Percentiles rank a stretch among this genome's conserved stretches.
These are phyloP conservation scores for Psittacula echo DNA, from an alignment of 2,797 vertebrate genomes.

Conservation along the genomic window DNA sequence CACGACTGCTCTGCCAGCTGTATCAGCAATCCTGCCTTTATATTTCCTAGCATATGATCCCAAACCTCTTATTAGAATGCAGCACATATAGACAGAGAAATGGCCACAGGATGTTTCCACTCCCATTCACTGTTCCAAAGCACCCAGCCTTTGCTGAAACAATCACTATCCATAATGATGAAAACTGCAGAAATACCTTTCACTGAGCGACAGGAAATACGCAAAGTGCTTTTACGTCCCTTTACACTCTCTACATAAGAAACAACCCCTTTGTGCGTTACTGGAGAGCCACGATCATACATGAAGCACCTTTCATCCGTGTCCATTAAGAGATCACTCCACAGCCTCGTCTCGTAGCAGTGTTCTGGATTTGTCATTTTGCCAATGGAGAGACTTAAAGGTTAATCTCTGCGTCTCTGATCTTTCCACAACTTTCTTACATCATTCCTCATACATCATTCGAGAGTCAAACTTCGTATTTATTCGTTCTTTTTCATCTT, in stretches of 20 bases:
- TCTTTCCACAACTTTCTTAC: slow-evolving; percentile 43
- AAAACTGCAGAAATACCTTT: background rate
- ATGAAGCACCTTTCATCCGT: background rate
- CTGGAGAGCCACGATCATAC: background rate
- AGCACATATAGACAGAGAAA: background rate
- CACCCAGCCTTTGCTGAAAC: background rate
- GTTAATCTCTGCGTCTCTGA: slow-evolving; percentile 52
- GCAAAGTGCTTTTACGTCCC: background rate
- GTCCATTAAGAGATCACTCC: background rate
- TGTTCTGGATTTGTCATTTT: background rate
- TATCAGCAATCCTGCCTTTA: background rate
- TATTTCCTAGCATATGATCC: background rate
- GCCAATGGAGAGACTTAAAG: background rate
- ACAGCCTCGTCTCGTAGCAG: background rate
- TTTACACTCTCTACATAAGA: background rate
- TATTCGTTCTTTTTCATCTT: slow-evolving; percentile 45
- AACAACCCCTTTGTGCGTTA: background rate
- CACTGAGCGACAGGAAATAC: background rate
- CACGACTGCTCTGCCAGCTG: background rate
- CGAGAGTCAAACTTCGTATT: background rate
- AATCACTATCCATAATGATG: background rate
- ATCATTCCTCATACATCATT: slow-evolving; percentile 48
- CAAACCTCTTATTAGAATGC: background rate
- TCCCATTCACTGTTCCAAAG: background rate
- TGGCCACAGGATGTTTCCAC: background rate